These are phyloP conservation scores for Phasia obesa DNA, from an alignment of 2,888 invertebrate species.

Conservation along the genomic window DNA sequence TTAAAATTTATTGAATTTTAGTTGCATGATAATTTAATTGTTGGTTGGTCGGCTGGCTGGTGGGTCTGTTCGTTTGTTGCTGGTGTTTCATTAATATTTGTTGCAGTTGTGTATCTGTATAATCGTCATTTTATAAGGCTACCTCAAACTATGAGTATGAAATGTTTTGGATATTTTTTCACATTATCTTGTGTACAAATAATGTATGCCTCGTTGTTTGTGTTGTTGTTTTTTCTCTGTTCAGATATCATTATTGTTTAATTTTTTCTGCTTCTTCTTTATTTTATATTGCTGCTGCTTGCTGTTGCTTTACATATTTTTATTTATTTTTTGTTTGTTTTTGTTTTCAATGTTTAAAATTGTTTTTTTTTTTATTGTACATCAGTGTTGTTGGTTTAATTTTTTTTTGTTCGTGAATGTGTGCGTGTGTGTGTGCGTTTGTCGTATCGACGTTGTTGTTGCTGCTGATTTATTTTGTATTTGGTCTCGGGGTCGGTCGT, in stretches of 20 bases:
- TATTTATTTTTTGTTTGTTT: conserved; percentile 32
- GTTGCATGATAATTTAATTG: conserved; percentile 38
- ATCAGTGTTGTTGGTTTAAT: conserved; percentile 58
- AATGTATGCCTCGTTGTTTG: conserved; percentile 34
- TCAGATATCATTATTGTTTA: conserved; percentile 63
- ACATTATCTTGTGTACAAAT: conserved; percentile 12
- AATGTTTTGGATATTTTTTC: conserved; percentile 48
- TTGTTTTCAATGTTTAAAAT: conserved; percentile 14
- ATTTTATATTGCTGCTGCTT: conserved; percentile 58
- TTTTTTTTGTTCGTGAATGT: background rate
- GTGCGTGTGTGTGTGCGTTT: conserved; percentile 16
- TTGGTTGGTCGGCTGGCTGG: conserved; percentile 19
- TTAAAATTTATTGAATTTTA: conserved; percentile 65
- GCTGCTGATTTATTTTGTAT: conserved; percentile 78
- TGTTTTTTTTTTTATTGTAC: conserved; percentile 43
- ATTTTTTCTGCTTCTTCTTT: conserved; percentile 53
- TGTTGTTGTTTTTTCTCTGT: conserved; percentile 54
- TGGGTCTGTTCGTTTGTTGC: conserved; percentile 7
- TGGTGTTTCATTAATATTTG: conserved; percentile 36
- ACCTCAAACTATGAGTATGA: conserved; percentile 61
- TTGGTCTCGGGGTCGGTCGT: conserved; percentile 75
- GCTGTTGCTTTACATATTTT: conserved; percentile 60
- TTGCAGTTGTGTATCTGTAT: conserved; percentile 38
- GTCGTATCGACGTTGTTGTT: conserved; percentile 56
- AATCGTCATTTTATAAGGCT: conserved; percentile 54